Conservation (phyloP, 2,113 vertebrate species). For the Oncorhynchus clarkii region DNA sequence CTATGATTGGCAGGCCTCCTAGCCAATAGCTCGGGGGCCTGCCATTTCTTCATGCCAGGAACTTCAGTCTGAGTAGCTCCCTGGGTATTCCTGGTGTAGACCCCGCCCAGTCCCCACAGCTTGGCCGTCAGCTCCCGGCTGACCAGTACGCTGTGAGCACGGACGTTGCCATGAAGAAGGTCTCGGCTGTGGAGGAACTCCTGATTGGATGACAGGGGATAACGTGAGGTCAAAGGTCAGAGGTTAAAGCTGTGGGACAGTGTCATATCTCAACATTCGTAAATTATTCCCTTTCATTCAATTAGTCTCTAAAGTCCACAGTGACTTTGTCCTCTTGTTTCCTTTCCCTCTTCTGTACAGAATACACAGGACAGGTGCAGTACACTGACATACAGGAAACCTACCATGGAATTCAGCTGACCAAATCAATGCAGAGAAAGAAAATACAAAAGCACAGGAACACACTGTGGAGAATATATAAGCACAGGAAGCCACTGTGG, state of each 20-base stretch:
- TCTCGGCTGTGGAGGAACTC: conserved; percentile 85
- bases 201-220: conserved; percentile 54
- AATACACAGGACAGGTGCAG: too few species aligned
- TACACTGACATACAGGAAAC: too few species aligned
- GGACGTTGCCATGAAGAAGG: conserved; percentile 85
- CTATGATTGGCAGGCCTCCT: conserved; percentile 68
- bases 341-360: too few species aligned
- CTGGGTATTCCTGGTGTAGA: conserved; percentile 72
- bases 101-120: conserved; percentile 82
- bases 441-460: too few species aligned
- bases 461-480: too few species aligned
- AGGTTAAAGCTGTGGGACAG: background rate
- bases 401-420: too few species aligned
- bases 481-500: too few species aligned
- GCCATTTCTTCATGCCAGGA: conserved; percentile 88
- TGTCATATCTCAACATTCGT: too few species aligned
- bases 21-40: conserved; percentile 84
- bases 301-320: too few species aligned
- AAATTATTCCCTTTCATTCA: too few species aligned
- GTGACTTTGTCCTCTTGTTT: too few species aligned
- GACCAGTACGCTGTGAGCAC: conserved; percentile 85
- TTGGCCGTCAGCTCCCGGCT: conserved; percentile 80
- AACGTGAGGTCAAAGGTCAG: background rate
- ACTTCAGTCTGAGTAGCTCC: conserved; percentile 47
- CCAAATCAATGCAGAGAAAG: too few species aligned